phyloP scores from a whole-genome alignment of 30 jellyfish, hydroid and myxozoan genomes.

The Hydractinia echinata region DNA sequence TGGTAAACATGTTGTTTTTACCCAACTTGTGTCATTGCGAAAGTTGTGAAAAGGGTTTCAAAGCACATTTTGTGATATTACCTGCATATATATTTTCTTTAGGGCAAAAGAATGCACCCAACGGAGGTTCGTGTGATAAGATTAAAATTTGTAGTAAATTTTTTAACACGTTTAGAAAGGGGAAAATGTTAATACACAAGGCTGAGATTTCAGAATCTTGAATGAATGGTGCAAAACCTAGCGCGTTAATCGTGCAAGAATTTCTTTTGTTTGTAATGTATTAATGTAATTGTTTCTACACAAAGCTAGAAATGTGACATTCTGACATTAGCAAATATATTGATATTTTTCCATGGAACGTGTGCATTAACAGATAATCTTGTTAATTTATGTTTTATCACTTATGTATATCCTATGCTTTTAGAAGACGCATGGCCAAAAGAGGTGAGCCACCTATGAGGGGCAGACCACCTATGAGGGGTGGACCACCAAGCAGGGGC shows the following conservation, averaged over 20 bases:
- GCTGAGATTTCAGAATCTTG: too few relatives aligned
- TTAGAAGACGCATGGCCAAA: conserved; percentile 19
- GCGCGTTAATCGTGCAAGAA: background rate
- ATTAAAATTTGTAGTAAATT: too few relatives aligned
- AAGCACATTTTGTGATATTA: too few relatives aligned
- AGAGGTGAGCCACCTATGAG: conserved; percentile 29
- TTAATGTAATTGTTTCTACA: background rate
- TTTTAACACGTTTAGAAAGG: too few relatives aligned
- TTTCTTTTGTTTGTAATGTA: background rate
- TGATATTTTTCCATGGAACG: conserved; percentile 28
- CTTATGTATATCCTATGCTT: background rate
- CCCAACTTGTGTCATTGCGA: too few relatives aligned
- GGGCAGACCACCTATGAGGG: conserved; percentile 48
- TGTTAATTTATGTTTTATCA: too few relatives aligned
- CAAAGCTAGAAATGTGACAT: too few relatives aligned
- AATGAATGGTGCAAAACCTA: too few relatives aligned
- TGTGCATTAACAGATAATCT: too few relatives aligned
- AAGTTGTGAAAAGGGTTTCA: too few relatives aligned
- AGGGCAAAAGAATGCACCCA: conserved; percentile 90
- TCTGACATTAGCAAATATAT: background rate
- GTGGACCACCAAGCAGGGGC: conserved; percentile 41
- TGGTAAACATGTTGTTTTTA: conserved; percentile 44
- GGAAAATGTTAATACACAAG: too few relatives aligned
- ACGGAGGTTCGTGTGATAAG: conserved; percentile 39
- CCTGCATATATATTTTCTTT: background rate